Base-by-base conservation (phyloP, 1,140 invertebrate genomes). In the Leptinotarsa undecemlineata region DNA sequence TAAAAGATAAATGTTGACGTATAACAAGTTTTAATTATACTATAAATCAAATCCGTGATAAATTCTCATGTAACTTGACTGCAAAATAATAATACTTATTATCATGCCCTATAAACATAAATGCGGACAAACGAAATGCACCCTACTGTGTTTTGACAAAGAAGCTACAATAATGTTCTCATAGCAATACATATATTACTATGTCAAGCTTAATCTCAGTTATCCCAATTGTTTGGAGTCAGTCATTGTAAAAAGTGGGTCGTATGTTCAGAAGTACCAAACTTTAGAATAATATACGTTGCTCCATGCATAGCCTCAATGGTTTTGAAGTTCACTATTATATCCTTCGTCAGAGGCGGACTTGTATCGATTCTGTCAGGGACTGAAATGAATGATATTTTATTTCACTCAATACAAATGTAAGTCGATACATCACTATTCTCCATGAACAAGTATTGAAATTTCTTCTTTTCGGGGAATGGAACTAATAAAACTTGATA, bases 161-260 rank as follows among this genome's bases (percentile, higher is more conserved):
- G 61, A 51, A 61, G 67, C 48, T 70, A 69, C 67, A 64, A 69
- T 70, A 74, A 74, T 33, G 61, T 76, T 74, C 77, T 78, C 74
- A 76, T 74, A 78, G 60, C 75, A 74, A 78, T 74, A 73, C 72
- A 71, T 48, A 62, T 33, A 76, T 78, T 76, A 76, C 61, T 68
- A 72, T 74, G 77, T 78, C 77, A 78, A 68, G 64, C 68, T 68
- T 68, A 74, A 78, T 78, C 72, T 71, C 68, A 70, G 63, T 73
- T 64, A 71, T 69, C 72, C 77, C 68, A 71, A 74, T 78, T 78
- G 75, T 78, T 71, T 74, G 64, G 60, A 72, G 68, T 74, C 77
- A 76, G 60, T 20, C 26, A 23, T 72, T 76, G 77, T 78, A 71
- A 78, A 78, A 78, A 74, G 74, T 76, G 75, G 71, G 77, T 71